These are phyloP conservation scores for Gymnobelideus leadbeateri DNA, from an alignment of 2,113 vertebrate genomes.

Conservation along the genomic window DNA sequence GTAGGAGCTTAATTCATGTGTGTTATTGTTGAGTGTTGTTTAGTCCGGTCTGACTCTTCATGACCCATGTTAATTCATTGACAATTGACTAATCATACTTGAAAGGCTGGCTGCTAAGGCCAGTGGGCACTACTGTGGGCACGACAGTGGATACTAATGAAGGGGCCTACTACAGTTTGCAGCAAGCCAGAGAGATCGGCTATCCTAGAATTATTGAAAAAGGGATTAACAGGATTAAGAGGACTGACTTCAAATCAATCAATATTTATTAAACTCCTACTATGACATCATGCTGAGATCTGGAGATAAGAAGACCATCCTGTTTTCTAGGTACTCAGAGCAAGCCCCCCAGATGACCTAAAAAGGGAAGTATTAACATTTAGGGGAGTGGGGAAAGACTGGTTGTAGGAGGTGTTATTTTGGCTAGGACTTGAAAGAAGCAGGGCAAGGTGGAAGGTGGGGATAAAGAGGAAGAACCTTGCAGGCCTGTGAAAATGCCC, in stretches of 20 bases:
- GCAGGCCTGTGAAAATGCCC: not conserved
- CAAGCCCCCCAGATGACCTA: not conserved
- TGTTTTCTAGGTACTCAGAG: not conserved
- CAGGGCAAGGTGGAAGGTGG: fast-evolving
- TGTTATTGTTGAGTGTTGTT: not conserved
- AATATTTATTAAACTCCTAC: not conserved
- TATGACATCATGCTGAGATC: not conserved
- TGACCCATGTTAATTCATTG: not conserved
- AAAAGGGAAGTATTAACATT: not conserved
- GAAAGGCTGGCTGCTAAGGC: not conserved
- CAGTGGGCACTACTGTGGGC: too few species aligned
- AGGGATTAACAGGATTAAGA: not conserved
- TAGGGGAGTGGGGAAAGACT: not conserved
- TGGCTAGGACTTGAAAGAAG: not conserved
- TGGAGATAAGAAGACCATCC: too few species aligned
- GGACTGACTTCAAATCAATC: not conserved
- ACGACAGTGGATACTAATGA: not conserved
- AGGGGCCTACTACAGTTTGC: not conserved
- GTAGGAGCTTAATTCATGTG: not conserved
- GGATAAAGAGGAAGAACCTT: not conserved
- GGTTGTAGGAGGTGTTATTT: not conserved
- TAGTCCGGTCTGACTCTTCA: not conserved
- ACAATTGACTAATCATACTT: not conserved
- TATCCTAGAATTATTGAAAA: not conserved
- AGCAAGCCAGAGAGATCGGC: not conserved